A percentile compares a stretch with the other conserved stretches of the same genome.
Evolutionary conservation across 2,888 invertebrate genomes (phyloP).

Genomic region (Dexiosoma caninum): DNA sequence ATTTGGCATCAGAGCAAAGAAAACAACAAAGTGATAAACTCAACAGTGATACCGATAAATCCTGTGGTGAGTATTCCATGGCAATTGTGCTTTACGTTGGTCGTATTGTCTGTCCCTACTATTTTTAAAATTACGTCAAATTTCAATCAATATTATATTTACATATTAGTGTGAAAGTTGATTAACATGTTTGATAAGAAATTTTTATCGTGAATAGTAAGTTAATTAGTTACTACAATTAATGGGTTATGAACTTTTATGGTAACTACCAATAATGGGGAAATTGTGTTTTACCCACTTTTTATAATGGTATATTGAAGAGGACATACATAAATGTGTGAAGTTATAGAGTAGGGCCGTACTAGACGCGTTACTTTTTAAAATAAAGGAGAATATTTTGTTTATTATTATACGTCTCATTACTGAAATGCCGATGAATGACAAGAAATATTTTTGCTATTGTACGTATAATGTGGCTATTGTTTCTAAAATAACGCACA

Average conservation of each 20-base stretch:
- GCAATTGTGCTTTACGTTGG: background rate
- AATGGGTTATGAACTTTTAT: background rate
- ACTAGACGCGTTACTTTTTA: too few species aligned
- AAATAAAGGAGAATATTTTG: too few species aligned
- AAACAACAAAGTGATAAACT: slow-evolving; percentile 23
- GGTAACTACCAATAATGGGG: too few species aligned
- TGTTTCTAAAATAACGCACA: too few species aligned
- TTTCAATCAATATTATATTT: slow-evolving; percentile 13
- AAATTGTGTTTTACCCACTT: too few species aligned
- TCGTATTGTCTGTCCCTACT: background rate
- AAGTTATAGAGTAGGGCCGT: too few species aligned
- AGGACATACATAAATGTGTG: too few species aligned
- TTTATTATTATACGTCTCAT: too few species aligned
- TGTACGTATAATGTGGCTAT: too few species aligned
- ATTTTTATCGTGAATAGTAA: background rate
- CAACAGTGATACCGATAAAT: slow-evolving; percentile 12
- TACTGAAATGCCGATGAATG: too few species aligned
- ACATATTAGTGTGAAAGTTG: background rate
- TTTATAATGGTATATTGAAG: too few species aligned
- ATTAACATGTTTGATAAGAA: slow-evolving; percentile 7
- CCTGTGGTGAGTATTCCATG: slow-evolving; percentile 47
- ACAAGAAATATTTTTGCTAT: too few species aligned
- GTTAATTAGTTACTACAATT: background rate
- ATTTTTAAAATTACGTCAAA: slow-evolving; percentile 22
- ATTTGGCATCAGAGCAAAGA: slow-evolving; percentile 24